Evolutionary conservation across 2,113 vertebrate species (phyloP), one percentile per base, ranked within the genome.

Genomic region (Fukomys damarensis): DNA sequence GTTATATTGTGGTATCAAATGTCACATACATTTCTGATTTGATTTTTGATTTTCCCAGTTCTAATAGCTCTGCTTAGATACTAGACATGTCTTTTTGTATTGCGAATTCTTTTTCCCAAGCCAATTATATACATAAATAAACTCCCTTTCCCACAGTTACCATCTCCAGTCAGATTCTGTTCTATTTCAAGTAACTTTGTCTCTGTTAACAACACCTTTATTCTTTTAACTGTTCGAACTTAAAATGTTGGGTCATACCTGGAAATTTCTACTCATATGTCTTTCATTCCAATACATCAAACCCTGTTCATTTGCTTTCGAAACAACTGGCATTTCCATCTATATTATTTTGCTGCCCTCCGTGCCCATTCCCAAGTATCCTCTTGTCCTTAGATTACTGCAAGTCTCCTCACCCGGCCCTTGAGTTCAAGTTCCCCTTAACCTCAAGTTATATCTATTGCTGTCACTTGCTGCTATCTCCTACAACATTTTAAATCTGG

Each of bases 261-360:
- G 72, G 30, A 4, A 52, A 95, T 94, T 91, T 95, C 89, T 79
- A 74, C 52, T 89, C 38, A 85, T 4, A 59, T 43, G 84, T n/a
- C 24, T 87, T 17, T 94, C 92, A 91, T 87, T 96, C 26, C 32
- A 92, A 28, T 90, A 63, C 94, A 43, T 94, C 70, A 96, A 52
- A 61, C n/a, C 1, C 32, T 52, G 46, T 46, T 43, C 11, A 32
- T 93, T 86, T 91, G 66, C 59, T 96, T 94, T 91, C 7, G 54
- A 92, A 93, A 82, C 20, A 20, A 70, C 59, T 58, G 28, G 66
- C 46, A 59, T 95, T 89, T 89, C 59, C 38, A 89, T 66, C 8
- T 26, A 58, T n/a, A 72, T 28, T 54, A 82, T 82, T 68, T 77
- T 16, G 20, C 43, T 95, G 89, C 16, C 59, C 2, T 81, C 63